These are phyloP conservation scores for Trissoscelio sp. DNA, from an alignment of 2,888 invertebrate species.

Conservation along the genomic window DNA sequence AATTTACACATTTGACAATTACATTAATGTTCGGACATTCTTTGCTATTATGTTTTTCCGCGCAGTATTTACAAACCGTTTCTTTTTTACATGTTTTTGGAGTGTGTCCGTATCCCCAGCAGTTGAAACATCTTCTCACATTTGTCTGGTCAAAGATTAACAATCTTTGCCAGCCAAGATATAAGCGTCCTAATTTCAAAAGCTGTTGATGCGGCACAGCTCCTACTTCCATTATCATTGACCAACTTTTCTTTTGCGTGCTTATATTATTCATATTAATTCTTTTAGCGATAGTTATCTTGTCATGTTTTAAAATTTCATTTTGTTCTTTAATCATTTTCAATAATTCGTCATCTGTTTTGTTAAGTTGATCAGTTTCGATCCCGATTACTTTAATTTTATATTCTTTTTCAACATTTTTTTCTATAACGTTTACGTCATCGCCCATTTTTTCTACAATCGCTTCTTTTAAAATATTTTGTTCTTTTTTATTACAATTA, in stretches of 20 bases:
- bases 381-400: conserved; percentile 5
- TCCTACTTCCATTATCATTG: not conserved
- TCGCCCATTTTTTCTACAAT: conserved; percentile 4
- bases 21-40: not conserved
- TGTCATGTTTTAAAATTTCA: conserved; percentile 12
- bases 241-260: not conserved
- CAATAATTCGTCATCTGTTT: conserved; percentile 1
- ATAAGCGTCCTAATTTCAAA: not conserved
- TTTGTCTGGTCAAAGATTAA: conserved; percentile 12
- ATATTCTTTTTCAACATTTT: not conserved
- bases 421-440: not conserved
- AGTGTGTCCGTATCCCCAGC: too few relatives aligned
- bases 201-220: conserved; percentile 23
- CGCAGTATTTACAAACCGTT: not conserved
- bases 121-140: conserved; percentile 15
- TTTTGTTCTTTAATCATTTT: conserved; percentile 8
- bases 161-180: conserved; percentile 29
- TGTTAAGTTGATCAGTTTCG: not conserved
- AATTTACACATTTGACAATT: not conserved
- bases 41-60: not conserved
- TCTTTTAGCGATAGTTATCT: not conserved
- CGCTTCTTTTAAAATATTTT: not conserved
- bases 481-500: not conserved
- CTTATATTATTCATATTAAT: not conserved
- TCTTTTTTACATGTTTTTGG: conserved; percentile 3